Conservation (phyloP, 2,797 vertebrate species). For the Crotalus adamanteus region DNA sequence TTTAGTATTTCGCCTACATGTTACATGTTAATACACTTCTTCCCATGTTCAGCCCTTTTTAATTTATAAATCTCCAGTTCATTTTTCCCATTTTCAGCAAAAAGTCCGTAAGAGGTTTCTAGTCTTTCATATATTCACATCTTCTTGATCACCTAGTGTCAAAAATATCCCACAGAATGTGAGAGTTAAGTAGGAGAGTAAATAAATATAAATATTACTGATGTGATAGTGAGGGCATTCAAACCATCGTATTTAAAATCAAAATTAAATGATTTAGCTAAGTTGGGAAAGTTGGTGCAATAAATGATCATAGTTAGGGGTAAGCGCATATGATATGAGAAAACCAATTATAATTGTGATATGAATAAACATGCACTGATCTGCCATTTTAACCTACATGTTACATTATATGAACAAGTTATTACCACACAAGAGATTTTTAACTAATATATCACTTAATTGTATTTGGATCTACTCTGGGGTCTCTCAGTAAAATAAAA, state of each 20-base stretch:
- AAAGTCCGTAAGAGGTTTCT: neutral
- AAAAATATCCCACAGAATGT: neutral
- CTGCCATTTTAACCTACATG: neutral
- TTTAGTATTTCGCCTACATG: neutral
- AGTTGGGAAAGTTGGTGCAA: neutral
- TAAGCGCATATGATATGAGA: neutral
- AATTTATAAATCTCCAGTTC: neutral
- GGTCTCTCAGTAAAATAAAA: neutral
- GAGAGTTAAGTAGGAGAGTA: neutral
- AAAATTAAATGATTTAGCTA: neutral
- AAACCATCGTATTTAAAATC: neutral
- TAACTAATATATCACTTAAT: neutral
- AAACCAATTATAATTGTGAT: neutral
- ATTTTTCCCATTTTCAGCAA: neutral
- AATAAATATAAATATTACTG: neutral
- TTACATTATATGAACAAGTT: neutral
- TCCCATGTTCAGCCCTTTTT: neutral
- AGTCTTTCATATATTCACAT: slow-evolving; percentile 9
- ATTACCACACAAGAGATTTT: neutral
- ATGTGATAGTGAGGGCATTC: neutral
- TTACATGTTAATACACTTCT: neutral
- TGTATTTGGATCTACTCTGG: neutral
- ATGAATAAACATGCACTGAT: neutral
- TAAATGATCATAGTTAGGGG: neutral
- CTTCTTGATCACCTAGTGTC: neutral